A percentile compares a stretch with the other conserved stretches of the same genome.
Conservation (phyloP, 2,797 vertebrate species). For the Miichthys miiuy region DNA sequence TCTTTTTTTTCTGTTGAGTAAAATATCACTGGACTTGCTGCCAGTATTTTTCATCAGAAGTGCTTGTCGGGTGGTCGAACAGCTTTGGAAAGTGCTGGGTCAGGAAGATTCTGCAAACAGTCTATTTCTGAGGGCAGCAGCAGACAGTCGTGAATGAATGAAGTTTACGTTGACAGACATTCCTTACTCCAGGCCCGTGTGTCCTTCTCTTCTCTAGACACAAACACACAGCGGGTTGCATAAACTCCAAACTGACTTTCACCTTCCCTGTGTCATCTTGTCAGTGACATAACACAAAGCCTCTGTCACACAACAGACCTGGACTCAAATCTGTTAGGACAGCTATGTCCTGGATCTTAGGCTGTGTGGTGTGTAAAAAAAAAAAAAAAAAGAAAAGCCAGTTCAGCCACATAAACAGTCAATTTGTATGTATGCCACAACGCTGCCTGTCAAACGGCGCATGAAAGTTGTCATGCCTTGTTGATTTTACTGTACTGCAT, state of each 20-base stretch:
- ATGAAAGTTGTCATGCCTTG: constrained; percentile 38
- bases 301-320: background rate
- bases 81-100: background rate
- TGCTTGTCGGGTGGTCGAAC: background rate
- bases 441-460: constrained; percentile 12
- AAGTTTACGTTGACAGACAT: constrained; percentile 19
- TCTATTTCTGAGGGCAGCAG: background rate
- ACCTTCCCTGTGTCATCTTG: background rate
- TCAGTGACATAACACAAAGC: background rate
- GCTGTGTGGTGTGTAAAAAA: background rate
- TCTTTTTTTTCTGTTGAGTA: background rate
- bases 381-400: background rate
- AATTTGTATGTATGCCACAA: constrained; percentile 31
- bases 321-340: background rate
- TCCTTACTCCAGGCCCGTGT: background rate
- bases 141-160: background rate
- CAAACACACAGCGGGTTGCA: background rate
- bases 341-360: background rate
- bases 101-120: background rate
- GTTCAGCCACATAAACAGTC: constrained; percentile 19
- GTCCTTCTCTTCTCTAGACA: constrained; percentile 9
- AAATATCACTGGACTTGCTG: background rate
- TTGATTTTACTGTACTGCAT: constrained; percentile 43
- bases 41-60: background rate
- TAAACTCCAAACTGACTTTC: background rate